phyloP scores from a whole-genome alignment of 1,140 invertebrate genomes.

The Sycophila sp. region DNA sequence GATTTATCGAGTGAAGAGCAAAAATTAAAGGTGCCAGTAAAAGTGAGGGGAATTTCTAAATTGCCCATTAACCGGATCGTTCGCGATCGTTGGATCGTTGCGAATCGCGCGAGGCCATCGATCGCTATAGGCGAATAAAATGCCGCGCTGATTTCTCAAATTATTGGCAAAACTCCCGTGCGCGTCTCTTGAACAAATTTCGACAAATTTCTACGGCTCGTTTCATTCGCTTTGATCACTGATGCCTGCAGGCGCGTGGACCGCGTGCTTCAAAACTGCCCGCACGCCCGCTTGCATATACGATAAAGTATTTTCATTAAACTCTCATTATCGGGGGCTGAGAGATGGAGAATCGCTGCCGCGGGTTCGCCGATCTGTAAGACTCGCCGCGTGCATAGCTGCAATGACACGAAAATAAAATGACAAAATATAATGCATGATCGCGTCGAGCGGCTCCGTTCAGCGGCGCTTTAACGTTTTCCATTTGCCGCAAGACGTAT shows the following conservation, averaged over 20 bases:
- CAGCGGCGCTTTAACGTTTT: too few species aligned
- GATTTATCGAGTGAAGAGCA: background rate
- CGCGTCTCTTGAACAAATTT: conserved; percentile 27
- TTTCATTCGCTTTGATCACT: conserved; percentile 32
- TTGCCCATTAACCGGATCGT: background rate
- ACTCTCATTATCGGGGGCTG: conserved; percentile 25
- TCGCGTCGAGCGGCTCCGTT: too few species aligned
- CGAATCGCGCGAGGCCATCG: background rate
- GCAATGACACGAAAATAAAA: background rate
- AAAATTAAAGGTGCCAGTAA: too few species aligned
- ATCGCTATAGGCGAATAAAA: background rate
- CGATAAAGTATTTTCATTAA: conserved; percentile 38
- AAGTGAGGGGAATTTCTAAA: too few species aligned
- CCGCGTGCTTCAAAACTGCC: background rate
- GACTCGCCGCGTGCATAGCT: background rate
- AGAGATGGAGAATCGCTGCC: background rate
- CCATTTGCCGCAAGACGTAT: too few species aligned
- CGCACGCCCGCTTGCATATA: background rate
- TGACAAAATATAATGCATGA: too few species aligned
- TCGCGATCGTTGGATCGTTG: background rate
- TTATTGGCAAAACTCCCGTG: conserved; percentile 14
- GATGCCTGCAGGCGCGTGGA: background rate
- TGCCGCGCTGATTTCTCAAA: conserved; percentile 24
- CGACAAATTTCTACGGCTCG: conserved; percentile 31
- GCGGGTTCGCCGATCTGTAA: too few species aligned